These are phyloP conservation scores for Ursus arctos DNA, from an alignment of 2,113 vertebrate genomes.

Conservation along the genomic window DNA sequence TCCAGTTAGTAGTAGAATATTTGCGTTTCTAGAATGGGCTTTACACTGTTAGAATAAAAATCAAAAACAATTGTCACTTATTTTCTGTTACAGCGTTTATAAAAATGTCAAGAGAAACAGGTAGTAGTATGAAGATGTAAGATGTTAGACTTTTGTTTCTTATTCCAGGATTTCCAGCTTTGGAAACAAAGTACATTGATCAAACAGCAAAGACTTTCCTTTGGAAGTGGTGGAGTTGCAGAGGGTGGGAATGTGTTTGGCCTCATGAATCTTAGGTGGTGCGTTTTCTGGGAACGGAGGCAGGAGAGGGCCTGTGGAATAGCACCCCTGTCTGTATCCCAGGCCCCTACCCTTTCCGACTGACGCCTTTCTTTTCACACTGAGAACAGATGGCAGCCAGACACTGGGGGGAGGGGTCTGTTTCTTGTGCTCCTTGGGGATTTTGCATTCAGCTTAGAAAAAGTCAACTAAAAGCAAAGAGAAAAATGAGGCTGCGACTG, in stretches of 20 bases:
- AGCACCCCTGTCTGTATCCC: constrained; percentile 33
- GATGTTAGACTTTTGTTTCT: constrained; percentile 86
- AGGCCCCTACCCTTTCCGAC: constrained; percentile 51
- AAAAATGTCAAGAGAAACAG: constrained; percentile 85
- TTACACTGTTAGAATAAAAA: constrained; percentile 75
- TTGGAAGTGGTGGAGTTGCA: constrained; percentile 83
- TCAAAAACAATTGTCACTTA: constrained; percentile 81
- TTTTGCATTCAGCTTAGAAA: constrained; percentile 87
- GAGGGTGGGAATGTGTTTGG: constrained; percentile 80
- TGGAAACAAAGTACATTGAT: constrained; percentile 84
- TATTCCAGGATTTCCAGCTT: constrained; percentile 83
- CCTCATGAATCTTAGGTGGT: constrained; percentile 84
- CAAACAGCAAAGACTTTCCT: constrained; percentile 87
- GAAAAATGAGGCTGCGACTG: constrained; percentile 78
- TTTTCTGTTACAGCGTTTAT: constrained; percentile 80
- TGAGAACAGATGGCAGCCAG: constrained; percentile 92
- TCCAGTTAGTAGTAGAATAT: constrained; percentile 43
- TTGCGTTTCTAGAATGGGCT: constrained; percentile 70
- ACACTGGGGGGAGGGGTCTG: constrained; percentile 84
- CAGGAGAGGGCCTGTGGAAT: constrained; percentile 34
- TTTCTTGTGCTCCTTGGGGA: constrained; percentile 85
- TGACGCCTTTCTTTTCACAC: constrained; percentile 52
- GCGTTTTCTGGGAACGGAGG: constrained; percentile 85
- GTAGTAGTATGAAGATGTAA: constrained; percentile 77
- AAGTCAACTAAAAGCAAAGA: constrained; percentile 82